Base-by-base conservation (phyloP, 2,888 invertebrate genomes). In the Luperina nickerlii region DNA sequence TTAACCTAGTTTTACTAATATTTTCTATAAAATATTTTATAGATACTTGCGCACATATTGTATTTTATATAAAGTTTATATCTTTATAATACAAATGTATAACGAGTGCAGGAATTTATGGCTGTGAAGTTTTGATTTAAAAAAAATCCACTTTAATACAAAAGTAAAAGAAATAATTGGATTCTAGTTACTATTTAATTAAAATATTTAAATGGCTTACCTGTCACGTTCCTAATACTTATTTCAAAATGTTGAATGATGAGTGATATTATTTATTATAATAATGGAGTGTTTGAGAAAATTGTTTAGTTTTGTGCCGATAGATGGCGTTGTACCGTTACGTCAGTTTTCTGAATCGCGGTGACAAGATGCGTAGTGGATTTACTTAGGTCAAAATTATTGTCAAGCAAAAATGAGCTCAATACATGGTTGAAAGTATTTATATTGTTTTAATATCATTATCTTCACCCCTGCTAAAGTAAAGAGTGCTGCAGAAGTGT, bases 101-200 rank as follows among this genome's bases (percentile, higher is more conserved):
- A 81, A n/a, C 51, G 63, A 24, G 67, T 68, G 73, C 72, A 82
- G 63, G 48, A 71, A 79, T 76, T 71, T 68, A 54, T 62, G 85
- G 76, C 84, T 84, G 87, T 87, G 87, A 86, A 66, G 42, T 73
- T 57, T 73, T 77, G 45, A 51, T 42, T 20, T 8, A 18, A n/a
- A 32, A 62, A 48, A 63, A 51, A 57, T 77, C 5, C 1, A 62
- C 51, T 67, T 57, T 32, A 57, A 74, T 63, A 45, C n/a, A 70
- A 70, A 75, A 84, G 65, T 38, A 51, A 45, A 20, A 62, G 32
- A 71, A 60, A 65, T 18, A n/a, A 70, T 57, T 65, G 48, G 38
- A 32, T 32, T 69, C 38, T 54, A 42, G 42, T 78, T 62, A 71
- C 38, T 75, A 74, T 69, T 72, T 62, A 38, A 71, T 38, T 1